Evolutionary conservation across 2,113 vertebrate species (phyloP).

Genomic region (Phoxinus phoxinus): DNA sequence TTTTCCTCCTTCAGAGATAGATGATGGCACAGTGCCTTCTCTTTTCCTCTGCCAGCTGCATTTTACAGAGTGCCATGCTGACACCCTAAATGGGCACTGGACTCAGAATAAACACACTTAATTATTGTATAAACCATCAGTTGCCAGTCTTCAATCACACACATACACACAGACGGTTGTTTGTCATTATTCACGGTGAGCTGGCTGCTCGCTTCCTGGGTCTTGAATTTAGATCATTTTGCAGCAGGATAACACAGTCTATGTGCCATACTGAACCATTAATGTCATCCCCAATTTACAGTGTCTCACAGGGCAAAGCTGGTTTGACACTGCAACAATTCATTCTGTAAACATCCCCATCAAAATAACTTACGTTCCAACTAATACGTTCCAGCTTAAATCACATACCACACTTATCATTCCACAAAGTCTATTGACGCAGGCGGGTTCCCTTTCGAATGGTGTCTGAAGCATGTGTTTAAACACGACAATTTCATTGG

Average conservation of each 20-base stretch:
- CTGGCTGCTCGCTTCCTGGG: neutral
- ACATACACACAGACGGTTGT: constrained; percentile 19
- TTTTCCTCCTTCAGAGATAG: constrained; percentile 17
- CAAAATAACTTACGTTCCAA: constrained; percentile 9
- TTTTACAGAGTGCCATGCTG: constrained; percentile 10
- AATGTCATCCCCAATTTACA: constrained; percentile 30
- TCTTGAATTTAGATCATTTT: constrained; percentile 38
- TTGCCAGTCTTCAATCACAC: constrained; percentile 43
- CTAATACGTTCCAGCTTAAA: neutral
- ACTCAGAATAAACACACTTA: constrained; percentile 43
- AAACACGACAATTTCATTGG: no score
- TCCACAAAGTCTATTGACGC: neutral
- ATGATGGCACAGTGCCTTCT: constrained; percentile 22
- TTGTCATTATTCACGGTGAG: constrained; percentile 28
- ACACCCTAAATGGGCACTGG: constrained; percentile 24
- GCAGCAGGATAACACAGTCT: neutral
- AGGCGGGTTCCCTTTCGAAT: neutral
- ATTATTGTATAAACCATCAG: constrained; percentile 44
- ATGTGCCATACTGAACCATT: constrained; percentile 23
- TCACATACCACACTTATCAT: neutral
- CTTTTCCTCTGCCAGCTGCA: constrained; percentile 26
- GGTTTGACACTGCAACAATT: neutral
- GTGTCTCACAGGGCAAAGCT: constrained; percentile 28
- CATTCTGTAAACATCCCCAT: neutral
- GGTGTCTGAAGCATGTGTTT: no score